Conservation (phyloP, 2,888 invertebrate species). For the Drosophila gaucha region DNA sequence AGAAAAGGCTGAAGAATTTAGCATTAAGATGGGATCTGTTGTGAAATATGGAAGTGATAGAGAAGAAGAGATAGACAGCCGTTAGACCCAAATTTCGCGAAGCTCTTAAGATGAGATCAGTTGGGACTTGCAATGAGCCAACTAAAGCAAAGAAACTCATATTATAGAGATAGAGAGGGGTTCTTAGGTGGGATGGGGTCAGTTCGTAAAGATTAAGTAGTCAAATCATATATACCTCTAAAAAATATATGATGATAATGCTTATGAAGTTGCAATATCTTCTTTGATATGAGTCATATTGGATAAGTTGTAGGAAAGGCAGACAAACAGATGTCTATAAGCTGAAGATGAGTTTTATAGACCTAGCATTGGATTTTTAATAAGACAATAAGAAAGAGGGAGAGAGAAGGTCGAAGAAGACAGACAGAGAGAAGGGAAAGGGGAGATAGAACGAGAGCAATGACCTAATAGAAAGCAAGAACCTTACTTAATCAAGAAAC, state of each 20-base stretch:
- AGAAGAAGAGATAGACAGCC: not conserved
- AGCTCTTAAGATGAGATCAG: constrained; percentile 3
- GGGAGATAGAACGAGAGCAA: not conserved
- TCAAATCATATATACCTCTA: no score
- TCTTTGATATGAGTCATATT: no score
- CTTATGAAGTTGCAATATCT: not conserved
- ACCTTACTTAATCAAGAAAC: constrained; percentile 16
- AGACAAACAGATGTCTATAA: not conserved
- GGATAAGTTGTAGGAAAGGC: not conserved
- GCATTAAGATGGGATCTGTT: constrained; percentile 1
- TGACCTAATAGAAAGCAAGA: not conserved
- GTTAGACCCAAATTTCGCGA: not conserved
- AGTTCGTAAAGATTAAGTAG: not conserved
- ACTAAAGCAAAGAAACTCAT: not conserved
- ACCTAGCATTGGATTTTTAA: no score
- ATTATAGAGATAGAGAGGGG: not conserved
- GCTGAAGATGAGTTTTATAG: not conserved
- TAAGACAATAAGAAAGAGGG: not conserved
- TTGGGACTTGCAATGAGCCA: not conserved
- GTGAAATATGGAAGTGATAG: not conserved
- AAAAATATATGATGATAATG: not conserved
- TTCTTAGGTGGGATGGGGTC: no score
- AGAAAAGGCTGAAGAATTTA: constrained; percentile 22
- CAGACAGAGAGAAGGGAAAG: not conserved
- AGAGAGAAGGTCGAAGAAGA: no score